Percentiles rank a stretch among this genome's conserved stretches.
phyloP scores from a whole-genome alignment of 2,797 vertebrate genomes.

The Rousettus madagascariensis region DNA sequence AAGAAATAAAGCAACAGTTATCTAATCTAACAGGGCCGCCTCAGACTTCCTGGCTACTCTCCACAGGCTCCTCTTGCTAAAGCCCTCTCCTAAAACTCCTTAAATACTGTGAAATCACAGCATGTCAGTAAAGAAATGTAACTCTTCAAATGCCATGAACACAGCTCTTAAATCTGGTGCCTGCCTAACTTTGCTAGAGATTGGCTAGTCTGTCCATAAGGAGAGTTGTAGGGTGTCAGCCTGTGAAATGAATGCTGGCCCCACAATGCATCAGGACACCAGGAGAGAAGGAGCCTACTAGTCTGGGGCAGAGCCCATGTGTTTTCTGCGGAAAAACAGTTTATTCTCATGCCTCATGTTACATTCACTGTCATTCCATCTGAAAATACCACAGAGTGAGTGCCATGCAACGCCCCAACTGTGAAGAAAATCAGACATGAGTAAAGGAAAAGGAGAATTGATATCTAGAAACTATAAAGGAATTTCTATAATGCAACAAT shows the following conservation, averaged over 20 bases:
- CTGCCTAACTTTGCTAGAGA: not conserved
- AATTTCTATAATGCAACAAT: not conserved
- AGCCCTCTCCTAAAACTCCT: not conserved
- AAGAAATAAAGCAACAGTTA: constrained; percentile 58
- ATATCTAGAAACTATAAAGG: not conserved
- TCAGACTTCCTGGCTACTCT: constrained; percentile 47
- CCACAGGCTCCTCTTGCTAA: not conserved
- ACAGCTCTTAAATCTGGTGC: not conserved
- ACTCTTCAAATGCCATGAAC: not conserved
- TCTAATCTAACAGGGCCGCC: constrained; percentile 58
- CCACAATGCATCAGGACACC: not conserved
- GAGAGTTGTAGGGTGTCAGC: not conserved
- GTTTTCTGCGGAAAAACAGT: not conserved
- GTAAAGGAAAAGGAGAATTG: not conserved
- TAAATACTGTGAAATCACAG: not conserved
- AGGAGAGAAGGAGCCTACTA: not conserved
- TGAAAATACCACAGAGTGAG: not conserved
- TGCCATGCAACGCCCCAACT: not conserved
- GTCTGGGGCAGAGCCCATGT: not conserved
- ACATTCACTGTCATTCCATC: not conserved
- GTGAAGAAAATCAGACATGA: not conserved
- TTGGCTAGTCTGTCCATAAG: not conserved
- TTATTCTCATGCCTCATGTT: not conserved
- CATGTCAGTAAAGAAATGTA: not conserved
- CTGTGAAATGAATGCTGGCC: not conserved